These are phyloP conservation scores for Apodemia mormo DNA, from an alignment of 2,888 invertebrate genomes.

Conservation along the genomic window DNA sequence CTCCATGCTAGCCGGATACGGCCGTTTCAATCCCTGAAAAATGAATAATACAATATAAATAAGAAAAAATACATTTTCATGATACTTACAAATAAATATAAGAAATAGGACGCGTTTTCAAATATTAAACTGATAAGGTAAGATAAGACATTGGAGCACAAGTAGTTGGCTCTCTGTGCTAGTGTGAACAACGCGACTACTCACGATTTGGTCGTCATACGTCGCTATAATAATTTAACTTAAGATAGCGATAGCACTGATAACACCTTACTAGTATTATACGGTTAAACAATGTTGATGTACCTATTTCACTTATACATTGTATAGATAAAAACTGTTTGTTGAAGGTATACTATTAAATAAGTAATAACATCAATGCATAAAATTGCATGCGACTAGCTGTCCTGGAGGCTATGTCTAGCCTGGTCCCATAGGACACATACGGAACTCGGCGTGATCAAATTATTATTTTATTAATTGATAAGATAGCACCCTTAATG, in stretches of 20 bases:
- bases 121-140: slow-evolving; percentile 56
- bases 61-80: slow-evolving; percentile 42
- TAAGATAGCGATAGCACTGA: slow-evolving; percentile 77
- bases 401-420: too few relatives aligned
- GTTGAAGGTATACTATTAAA: background rate
- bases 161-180: slow-evolving; percentile 60
- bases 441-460: too few relatives aligned
- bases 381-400: too few relatives aligned
- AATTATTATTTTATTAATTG: too few relatives aligned
- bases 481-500: too few relatives aligned
- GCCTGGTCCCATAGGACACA: too few relatives aligned
- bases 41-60: slow-evolving; percentile 53
- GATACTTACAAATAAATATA: slow-evolving; percentile 39
- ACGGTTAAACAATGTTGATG: slow-evolving; percentile 34
- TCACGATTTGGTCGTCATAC: slow-evolving; percentile 60
- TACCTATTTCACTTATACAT: background rate
- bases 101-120: slow-evolving; percentile 53
- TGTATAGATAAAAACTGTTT: background rate
- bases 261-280: slow-evolving; percentile 51
- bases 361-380: too few relatives aligned
- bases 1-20: slow-evolving; percentile 83
- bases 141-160: slow-evolving; percentile 62
- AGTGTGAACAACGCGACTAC: slow-evolving; percentile 52
- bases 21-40: slow-evolving; percentile 78
- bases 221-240: slow-evolving; percentile 64